Evolutionary conservation across 2,797 vertebrate genomes (phyloP), one percentile per base, ranked within the genome.

Genomic region (Manis javanica): DNA sequence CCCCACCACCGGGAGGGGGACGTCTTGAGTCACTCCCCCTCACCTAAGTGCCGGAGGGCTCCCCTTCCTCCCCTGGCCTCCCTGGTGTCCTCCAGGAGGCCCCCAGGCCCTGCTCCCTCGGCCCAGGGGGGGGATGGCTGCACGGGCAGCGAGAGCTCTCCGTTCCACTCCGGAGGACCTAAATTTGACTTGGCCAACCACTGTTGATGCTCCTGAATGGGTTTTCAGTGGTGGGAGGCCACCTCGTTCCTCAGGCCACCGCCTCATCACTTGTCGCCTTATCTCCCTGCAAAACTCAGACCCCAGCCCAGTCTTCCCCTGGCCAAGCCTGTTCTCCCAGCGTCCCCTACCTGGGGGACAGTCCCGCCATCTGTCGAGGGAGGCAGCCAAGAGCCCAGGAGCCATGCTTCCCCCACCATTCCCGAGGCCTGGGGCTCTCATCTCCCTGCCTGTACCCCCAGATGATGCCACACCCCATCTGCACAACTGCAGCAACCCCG

Each of bases 151-250:
- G 23, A 24, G 46, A 11, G 1, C 4, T 15, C 15, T 6, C 37
- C 26, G 0, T 3, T 21, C 37, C 1, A 0, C 19, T n/a, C 83
- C 8, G 3, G 5, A 39, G 11, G 53, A 4, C 16, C 34, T 18
- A 42, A 26, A 5, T 3, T 7, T 3, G 53, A 34, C 46, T 39
- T 7, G 8, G 10, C 34, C 1, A 0, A 0, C 0, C 4, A 0
- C 5, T 0, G 21, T 4, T 46, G 31, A 37, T 14, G 21, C 42
- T 7, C 12, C 59, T 39, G 5, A 5, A 3, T 16, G 0, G 1
- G 55, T 39, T 49, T 24, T 8, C 64, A 11, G 3, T 0, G 5
- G 78, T 7, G 31, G 16, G 0, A 1, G 51, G 71, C 21, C 14
- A 24, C 63, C 5, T 16, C 24, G 9, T 9, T 39, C 64, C 7